Conservation (phyloP, 2,888 invertebrate genomes). For the Xestia xanthographa region DNA sequence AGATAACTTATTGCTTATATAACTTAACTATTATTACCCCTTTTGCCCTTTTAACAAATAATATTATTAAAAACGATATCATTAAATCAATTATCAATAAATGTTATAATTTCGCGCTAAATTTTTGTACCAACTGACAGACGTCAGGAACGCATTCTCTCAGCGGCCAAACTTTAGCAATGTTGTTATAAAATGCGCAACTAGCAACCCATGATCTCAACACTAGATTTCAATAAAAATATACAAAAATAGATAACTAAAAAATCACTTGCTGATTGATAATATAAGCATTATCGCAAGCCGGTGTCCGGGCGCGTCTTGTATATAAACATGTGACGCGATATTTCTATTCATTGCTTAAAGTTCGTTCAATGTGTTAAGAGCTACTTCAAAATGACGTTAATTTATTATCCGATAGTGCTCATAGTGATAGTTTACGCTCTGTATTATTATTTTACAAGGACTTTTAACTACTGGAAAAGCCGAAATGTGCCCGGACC, state of each 20-base stretch:
- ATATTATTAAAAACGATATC: too few relatives aligned
- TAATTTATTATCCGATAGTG: constrained; percentile 49
- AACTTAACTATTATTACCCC: too few relatives aligned
- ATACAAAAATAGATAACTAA: neutral
- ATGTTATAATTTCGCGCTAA: too few relatives aligned
- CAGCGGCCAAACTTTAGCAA: too few relatives aligned
- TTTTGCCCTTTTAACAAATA: too few relatives aligned
- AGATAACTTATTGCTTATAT: too few relatives aligned
- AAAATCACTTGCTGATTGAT: neutral
- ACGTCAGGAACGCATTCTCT: too few relatives aligned
- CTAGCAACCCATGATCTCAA: neutral
- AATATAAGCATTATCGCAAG: constrained; percentile 3
- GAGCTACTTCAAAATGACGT: constrained; percentile 27
- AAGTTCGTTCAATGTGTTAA: neutral
- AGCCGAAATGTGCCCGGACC: constrained; percentile 72
- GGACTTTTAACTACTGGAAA: constrained; percentile 78
- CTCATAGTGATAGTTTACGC: constrained; percentile 45
- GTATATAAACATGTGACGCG: constrained; percentile 31
- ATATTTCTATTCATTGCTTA: constrained; percentile 25
- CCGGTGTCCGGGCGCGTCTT: neutral
- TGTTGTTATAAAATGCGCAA: neutral
- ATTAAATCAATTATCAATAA: too few relatives aligned
- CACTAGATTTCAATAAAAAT: neutral
- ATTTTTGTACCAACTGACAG: too few relatives aligned
- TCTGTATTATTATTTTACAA: constrained; percentile 73